Percentiles rank a stretch among this genome's conserved stretches.
These are phyloP conservation scores for Eumerus sabulonum DNA, from an alignment of 2,888 invertebrate species.

Conservation along the genomic window DNA sequence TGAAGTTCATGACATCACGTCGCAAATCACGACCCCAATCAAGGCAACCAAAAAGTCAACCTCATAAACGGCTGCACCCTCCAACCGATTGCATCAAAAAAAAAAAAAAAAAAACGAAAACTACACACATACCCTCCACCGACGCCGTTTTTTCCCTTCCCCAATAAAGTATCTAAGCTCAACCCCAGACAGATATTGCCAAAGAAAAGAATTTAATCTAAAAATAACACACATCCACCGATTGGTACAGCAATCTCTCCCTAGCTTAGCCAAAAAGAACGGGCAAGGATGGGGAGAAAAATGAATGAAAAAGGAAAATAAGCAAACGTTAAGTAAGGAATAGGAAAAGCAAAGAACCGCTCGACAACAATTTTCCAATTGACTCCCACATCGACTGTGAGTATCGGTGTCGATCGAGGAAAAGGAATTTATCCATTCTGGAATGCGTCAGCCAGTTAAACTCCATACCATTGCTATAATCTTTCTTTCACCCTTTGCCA, in stretches of 20 bases:
- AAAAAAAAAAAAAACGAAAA: too few species aligned
- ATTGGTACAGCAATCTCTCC: not conserved
- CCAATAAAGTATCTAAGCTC: conserved; percentile 23
- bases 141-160: not conserved
- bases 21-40: not conserved
- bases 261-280: conserved; percentile 7
- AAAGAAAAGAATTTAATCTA: conserved; percentile 67
- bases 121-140: conserved; percentile 19
- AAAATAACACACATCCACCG: conserved; percentile 56
- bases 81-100: conserved; percentile 25
- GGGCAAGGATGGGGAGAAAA: conserved; percentile 10
- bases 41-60: not conserved
- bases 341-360: conserved; percentile 20
- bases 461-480: conserved; percentile 35
- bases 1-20: not conserved
- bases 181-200: conserved; percentile 56
- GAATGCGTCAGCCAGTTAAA: conserved; percentile 60
- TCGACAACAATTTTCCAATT: conserved; percentile 67
- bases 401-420: conserved; percentile 40
- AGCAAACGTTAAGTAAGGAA: not conserved
- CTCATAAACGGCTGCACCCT: conserved; percentile 2
- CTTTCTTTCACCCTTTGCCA: conserved; percentile 7
- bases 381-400: conserved; percentile 53
- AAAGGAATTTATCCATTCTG: conserved; percentile 61
- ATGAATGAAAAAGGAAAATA: not conserved